Evolutionary conservation across 64 coral and sea anemone species (phyloP).

Genomic region (Hydrozoanthus tunicans): DNA sequence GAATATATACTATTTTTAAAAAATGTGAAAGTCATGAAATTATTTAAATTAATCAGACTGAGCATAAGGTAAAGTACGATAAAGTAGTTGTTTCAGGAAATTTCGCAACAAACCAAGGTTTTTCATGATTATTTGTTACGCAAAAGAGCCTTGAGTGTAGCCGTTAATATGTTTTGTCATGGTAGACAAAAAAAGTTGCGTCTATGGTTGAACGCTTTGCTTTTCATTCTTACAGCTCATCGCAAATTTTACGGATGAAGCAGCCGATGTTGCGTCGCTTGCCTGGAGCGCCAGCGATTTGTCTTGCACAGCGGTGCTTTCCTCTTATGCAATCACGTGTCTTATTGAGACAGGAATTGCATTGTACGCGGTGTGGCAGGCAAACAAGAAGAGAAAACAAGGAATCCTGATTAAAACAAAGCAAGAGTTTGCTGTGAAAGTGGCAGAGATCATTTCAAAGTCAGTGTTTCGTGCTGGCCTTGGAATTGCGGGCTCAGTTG

Average conservation of each 20-base stretch:
- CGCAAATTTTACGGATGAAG: conserved; percentile 33
- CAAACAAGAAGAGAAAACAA: conserved; percentile 27
- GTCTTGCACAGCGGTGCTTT: neutral
- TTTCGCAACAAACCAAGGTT: too few relatives aligned
- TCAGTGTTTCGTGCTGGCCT: conserved; percentile 37
- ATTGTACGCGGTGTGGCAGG: conserved; percentile 28
- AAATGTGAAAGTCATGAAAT: too few relatives aligned
- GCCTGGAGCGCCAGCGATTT: neutral
- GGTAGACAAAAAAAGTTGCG: too few relatives aligned
- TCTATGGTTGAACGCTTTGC: neutral
- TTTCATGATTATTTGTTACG: too few relatives aligned
- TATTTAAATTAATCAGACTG: too few relatives aligned
- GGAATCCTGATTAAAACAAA: conserved; percentile 35
- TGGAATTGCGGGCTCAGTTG: conserved; percentile 34
- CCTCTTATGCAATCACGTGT: conserved; percentile 27
- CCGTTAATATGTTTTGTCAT: too few relatives aligned
- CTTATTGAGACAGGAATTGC: conserved; percentile 47
- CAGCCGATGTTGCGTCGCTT: neutral
- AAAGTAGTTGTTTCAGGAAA: too few relatives aligned
- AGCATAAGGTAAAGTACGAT: too few relatives aligned
- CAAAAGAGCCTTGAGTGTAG: too few relatives aligned
- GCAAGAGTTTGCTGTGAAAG: conserved; percentile 12
- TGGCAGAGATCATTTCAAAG: conserved; percentile 43
- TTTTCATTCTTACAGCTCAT: conserved; percentile 10
- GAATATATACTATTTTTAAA: too few relatives aligned